These are phyloP conservation scores for Temnothorax rugatulus DNA, from an alignment of 2,888 invertebrate species.

Conservation along the genomic window DNA sequence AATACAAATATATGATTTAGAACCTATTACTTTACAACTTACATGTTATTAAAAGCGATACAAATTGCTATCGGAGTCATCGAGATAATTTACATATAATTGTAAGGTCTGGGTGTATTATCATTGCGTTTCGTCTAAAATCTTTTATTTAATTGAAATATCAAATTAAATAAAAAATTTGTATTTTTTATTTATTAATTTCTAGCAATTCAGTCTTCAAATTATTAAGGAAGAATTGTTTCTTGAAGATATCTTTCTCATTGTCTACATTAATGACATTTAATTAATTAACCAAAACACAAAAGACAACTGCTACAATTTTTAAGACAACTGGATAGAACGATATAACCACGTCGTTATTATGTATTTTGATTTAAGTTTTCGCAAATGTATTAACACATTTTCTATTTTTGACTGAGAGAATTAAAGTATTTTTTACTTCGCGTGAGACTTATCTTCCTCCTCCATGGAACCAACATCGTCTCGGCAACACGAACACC, in stretches of 20 bases:
- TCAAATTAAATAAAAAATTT: not conserved
- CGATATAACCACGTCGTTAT: not conserved
- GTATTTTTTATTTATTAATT: not conserved
- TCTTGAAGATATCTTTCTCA: not conserved
- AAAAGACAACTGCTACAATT: not conserved
- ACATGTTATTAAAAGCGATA: not conserved
- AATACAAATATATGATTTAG: not conserved
- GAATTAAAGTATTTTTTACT: constrained; percentile 37
- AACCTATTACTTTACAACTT: not conserved
- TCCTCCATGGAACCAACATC: constrained; percentile 30
- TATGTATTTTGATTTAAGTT: not conserved
- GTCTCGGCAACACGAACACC: constrained; percentile 64
- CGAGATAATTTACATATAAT: not conserved
- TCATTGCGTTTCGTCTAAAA: not conserved
- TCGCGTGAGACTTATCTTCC: constrained; percentile 12
- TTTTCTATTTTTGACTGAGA: constrained; percentile 1
- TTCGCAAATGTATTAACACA: not conserved
- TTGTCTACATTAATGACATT: not conserved
- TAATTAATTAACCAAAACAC: not conserved
- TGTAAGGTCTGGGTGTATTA: not conserved
- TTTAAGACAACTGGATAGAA: not conserved
- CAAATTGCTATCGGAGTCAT: not conserved
- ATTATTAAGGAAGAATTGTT: not conserved
- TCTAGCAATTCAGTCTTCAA: constrained; percentile 1
- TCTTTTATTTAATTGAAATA: not conserved